These are phyloP conservation scores for Chiloscyllium plagiosum DNA, from an alignment of 2,113 vertebrate species.

Conservation along the genomic window DNA sequence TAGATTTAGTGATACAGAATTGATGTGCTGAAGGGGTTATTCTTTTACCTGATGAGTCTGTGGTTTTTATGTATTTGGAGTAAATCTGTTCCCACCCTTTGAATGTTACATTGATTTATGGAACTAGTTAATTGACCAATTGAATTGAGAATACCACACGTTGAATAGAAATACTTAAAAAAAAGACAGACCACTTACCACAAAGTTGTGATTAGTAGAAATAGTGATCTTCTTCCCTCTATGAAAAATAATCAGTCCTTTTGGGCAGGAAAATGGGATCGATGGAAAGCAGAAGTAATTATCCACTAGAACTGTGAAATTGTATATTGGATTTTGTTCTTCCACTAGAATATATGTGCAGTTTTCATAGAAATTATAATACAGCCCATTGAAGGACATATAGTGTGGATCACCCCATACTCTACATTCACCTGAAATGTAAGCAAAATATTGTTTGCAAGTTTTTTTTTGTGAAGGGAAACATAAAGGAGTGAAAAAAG, in stretches of 20 bases:
- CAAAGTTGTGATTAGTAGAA: conserved; percentile 23
- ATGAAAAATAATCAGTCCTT: conserved; percentile 53
- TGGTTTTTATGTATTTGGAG: not conserved
- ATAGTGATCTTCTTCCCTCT: conserved; percentile 45
- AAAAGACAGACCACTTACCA: conserved; percentile 44
- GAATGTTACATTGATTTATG: not conserved
- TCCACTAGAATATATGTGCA: conserved; percentile 59
- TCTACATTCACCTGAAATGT: conserved; percentile 53
- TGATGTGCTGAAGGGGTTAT: no score
- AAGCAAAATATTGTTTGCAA: not conserved
- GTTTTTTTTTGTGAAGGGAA: conserved; percentile 13
- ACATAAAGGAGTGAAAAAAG: not conserved
- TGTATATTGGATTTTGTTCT: conserved; percentile 47
- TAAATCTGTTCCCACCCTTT: not conserved
- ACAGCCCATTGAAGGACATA: conserved; percentile 49
- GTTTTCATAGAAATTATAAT: conserved; percentile 49
- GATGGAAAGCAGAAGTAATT: conserved; percentile 45
- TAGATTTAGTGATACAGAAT: no score
- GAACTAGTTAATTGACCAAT: not conserved
- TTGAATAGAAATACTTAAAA: not conserved
- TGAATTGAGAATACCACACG: not conserved
- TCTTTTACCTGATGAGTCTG: no score
- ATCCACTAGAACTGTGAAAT: conserved; percentile 54
- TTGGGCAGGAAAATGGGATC: conserved; percentile 46
- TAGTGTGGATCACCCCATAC: conserved; percentile 64